Evolutionary conservation across 2,797 vertebrate genomes (phyloP).

Genomic region (Xerus rutilus): DNA sequence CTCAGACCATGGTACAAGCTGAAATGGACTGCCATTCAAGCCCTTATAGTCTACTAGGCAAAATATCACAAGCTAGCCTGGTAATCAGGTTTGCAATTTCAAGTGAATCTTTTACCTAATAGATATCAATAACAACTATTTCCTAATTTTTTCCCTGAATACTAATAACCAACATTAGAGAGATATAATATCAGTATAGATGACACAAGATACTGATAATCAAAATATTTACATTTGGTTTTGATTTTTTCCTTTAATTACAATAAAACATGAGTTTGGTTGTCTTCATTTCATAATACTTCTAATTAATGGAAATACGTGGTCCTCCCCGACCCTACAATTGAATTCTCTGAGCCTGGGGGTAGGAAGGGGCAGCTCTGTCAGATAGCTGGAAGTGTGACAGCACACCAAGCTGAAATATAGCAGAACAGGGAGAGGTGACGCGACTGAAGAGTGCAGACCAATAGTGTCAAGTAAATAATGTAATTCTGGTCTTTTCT

Average conservation of each 20-base stretch:
- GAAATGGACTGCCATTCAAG: neutral
- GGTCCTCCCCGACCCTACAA: neutral
- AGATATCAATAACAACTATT: neutral
- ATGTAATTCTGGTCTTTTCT: neutral
- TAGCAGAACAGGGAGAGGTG: neutral
- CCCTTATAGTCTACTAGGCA: neutral
- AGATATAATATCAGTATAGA: neutral
- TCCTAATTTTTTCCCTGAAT: neutral
- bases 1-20: neutral
- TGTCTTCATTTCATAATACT: neutral
- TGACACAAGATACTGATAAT: constrained; percentile 17
- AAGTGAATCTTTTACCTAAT: neutral
- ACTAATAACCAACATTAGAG: neutral
- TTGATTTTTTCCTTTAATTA: constrained; percentile 30
- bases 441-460: neutral
- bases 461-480: neutral
- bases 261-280: neutral
- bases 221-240: constrained; percentile 39
- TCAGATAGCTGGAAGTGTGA: neutral
- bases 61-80: neutral
- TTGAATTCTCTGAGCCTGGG: neutral
- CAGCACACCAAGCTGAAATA: neutral
- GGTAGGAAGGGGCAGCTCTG: neutral
- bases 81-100: neutral
- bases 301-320: neutral